phyloP scores from a whole-genome alignment of 2,113 vertebrate genomes.

The Pygoscelis adeliae region DNA sequence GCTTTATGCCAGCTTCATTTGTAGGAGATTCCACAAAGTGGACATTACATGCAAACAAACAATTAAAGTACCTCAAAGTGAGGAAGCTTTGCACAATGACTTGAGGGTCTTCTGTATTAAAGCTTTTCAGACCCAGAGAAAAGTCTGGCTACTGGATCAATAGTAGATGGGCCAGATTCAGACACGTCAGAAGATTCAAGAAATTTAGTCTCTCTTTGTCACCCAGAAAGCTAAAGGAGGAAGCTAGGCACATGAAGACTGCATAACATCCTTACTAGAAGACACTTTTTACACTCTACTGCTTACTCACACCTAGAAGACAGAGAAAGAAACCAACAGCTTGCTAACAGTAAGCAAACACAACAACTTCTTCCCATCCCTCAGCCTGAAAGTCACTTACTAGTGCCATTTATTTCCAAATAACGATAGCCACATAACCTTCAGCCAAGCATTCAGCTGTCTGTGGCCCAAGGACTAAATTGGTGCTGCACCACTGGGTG shows the following conservation, averaged over 20 bases:
- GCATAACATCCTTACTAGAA: background rate
- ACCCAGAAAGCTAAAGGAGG: background rate
- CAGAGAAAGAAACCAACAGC: background rate
- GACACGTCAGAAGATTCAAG: background rate
- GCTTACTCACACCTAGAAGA: background rate
- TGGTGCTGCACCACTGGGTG: background rate
- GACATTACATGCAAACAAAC: background rate
- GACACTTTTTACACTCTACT: background rate
- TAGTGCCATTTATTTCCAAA: background rate
- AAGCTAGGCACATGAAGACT: background rate
- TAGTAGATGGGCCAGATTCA: background rate
- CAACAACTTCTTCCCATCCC: background rate
- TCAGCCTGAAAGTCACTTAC: background rate
- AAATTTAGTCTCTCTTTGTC: background rate
- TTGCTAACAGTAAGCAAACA: background rate
- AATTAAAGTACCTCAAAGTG: background rate
- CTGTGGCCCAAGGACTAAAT: conserved; percentile 14
- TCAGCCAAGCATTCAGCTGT: background rate
- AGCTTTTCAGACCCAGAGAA: background rate
- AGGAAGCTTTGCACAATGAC: background rate
- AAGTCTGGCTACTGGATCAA: background rate
- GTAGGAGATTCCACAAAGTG: background rate
- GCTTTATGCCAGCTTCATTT: background rate
- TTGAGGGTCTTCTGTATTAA: background rate
- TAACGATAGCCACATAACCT: background rate